A percentile compares a stretch with the other conserved stretches of the same genome.
Evolutionary conservation across 2,888 invertebrate genomes (phyloP).

Genomic region (Zelleria hepariella): DNA sequence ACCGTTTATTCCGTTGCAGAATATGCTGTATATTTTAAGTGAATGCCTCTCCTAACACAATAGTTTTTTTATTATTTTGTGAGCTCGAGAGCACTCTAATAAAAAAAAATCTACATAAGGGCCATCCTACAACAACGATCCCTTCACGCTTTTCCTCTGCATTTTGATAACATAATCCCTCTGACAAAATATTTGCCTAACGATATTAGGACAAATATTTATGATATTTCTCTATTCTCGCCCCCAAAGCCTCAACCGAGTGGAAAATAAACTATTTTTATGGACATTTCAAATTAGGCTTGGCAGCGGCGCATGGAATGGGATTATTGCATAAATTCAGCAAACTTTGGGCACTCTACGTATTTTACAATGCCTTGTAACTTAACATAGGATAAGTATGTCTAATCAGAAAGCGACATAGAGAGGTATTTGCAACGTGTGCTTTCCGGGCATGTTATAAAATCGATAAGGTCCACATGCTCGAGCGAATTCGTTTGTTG

Average conservation of each 20-base stretch:
- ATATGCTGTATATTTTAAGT: background rate
- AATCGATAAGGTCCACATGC: background rate
- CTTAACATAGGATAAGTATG: too few relatives aligned
- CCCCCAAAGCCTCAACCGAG: background rate
- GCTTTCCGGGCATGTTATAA: background rate
- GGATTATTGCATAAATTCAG: background rate
- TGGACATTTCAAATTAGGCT: background rate
- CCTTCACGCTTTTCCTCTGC: background rate
- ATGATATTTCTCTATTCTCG: background rate
- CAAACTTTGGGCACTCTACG: background rate
- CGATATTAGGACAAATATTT: background rate
- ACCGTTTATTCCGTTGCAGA: too few relatives aligned
- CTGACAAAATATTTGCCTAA: background rate
- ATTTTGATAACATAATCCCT: conserved; percentile 1
- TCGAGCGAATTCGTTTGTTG: background rate
- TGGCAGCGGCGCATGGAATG: background rate
- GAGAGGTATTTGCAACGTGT: background rate
- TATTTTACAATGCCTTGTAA: background rate
- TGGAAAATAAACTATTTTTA: background rate
- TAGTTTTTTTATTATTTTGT: background rate
- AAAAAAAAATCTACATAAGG: background rate
- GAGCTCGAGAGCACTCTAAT: background rate
- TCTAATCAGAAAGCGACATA: too few relatives aligned
- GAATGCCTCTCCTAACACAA: background rate
- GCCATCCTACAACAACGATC: background rate